phyloP scores from a whole-genome alignment of 2,113 vertebrate species.

The Chauna torquata region DNA sequence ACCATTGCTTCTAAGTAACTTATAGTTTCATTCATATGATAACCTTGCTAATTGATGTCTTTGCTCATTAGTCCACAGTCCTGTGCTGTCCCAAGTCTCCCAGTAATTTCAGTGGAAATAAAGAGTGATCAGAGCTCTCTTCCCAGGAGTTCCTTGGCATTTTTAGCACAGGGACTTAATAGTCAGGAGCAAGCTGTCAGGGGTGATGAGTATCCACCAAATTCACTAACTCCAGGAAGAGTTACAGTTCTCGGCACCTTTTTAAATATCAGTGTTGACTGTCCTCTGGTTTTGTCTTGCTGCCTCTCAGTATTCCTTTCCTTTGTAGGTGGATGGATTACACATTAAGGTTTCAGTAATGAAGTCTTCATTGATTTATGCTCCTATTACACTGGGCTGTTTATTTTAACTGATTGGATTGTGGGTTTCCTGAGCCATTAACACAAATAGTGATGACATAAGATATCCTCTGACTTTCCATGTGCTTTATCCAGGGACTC shows the following conservation, averaged over 20 bases:
- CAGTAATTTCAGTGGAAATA: not conserved
- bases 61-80: not conserved
- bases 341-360: slow-evolving; percentile 71
- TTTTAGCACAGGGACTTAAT: not conserved
- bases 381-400: slow-evolving; percentile 65
- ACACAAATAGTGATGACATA: slow-evolving; percentile 70
- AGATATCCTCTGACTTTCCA: slow-evolving; percentile 43
- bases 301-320: slow-evolving; percentile 59
- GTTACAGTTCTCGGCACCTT: slow-evolving; percentile 39
- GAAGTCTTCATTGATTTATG: slow-evolving; percentile 73
- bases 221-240: slow-evolving; percentile 2
- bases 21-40: not conserved
- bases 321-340: slow-evolving; percentile 65
- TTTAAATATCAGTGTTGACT: slow-evolving; percentile 16
- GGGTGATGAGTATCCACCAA: not conserved
- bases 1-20: not conserved
- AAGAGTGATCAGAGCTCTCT: not conserved
- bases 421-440: slow-evolving; percentile 69
- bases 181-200: not conserved
- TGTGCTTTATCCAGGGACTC: slow-evolving; percentile 21
- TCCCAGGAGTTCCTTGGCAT: not conserved
- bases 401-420: slow-evolving; percentile 73
- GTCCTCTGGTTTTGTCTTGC: slow-evolving; percentile 54
- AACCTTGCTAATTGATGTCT: not conserved
- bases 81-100: not conserved